Conservation (phyloP, 2,888 invertebrate species). For the Caenorhabditis sp. region DNA sequence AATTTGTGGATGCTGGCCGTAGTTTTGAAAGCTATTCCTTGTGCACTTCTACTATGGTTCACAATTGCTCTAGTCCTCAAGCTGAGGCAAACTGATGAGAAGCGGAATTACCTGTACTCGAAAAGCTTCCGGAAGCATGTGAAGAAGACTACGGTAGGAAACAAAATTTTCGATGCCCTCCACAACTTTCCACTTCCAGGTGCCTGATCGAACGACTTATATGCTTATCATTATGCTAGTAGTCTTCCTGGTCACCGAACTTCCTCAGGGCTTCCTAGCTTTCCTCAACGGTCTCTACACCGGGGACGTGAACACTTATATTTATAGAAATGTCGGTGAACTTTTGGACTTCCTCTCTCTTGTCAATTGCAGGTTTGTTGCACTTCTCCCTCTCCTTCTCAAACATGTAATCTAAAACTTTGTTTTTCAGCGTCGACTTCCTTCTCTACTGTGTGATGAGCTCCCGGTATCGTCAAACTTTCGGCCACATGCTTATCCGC, state of each 20-base stretch:
- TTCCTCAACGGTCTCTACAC: conserved; percentile 75
- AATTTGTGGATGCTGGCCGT: conserved; percentile 77
- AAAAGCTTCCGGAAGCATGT: conserved; percentile 77
- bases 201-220: conserved; percentile 75
- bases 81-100: conserved; percentile 75
- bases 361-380: conserved; percentile 74
- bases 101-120: conserved; percentile 79
- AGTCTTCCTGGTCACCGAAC: conserved; percentile 76
- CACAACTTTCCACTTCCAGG: neutral
- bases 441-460: conserved; percentile 77
- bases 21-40: conserved; percentile 76
- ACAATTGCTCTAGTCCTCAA: conserved; percentile 75
- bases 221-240: conserved; percentile 76
- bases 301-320: conserved; percentile 72
- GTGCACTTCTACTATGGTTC: conserved; percentile 76
- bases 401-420: neutral
- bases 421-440: conserved; percentile 72
- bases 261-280: conserved; percentile 77
- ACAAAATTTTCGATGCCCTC: neutral
- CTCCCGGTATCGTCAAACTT: conserved; percentile 76
- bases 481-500: conserved; percentile 74
- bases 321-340: conserved; percentile 75
- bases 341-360: conserved; percentile 76
- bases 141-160: conserved; percentile 75
- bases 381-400: no score